These are phyloP conservation scores for Cardinalis cardinalis DNA, from an alignment of 2,113 vertebrate species.

Conservation along the genomic window DNA sequence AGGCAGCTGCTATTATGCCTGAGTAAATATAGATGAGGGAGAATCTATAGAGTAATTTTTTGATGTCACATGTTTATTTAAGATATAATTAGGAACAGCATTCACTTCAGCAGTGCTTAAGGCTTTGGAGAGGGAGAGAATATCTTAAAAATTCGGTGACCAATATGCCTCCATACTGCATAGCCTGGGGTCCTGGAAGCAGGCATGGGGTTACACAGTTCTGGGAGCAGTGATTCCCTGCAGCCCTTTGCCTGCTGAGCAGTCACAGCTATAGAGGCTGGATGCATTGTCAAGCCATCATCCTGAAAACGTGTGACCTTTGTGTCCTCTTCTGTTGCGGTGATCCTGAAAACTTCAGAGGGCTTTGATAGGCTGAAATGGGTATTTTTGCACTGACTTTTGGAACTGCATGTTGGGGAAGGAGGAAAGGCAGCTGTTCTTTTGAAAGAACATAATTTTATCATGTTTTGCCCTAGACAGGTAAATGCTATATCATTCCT, in stretches of 20 bases:
- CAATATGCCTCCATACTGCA: background rate
- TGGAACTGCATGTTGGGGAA: background rate
- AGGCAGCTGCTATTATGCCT: constrained; percentile 51
- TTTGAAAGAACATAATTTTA: background rate
- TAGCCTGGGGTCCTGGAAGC: accelerated
- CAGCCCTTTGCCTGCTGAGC: background rate
- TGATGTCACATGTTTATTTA: constrained; percentile 28
- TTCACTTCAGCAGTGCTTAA: background rate
- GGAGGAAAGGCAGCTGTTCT: background rate
- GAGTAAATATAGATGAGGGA: constrained; percentile 58
- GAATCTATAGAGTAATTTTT: constrained; percentile 37
- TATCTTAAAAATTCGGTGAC: background rate
- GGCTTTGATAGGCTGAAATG: background rate
- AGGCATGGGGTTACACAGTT: background rate
- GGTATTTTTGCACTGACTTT: background rate
- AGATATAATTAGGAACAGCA: background rate
- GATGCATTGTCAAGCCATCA: background rate
- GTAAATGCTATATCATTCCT: background rate
- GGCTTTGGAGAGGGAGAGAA: background rate
- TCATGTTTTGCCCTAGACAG: background rate
- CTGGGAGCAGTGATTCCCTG: background rate
- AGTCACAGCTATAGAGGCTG: background rate
- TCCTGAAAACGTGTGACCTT: background rate
- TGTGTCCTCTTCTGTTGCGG: background rate
- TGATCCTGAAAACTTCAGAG: background rate